Conservation (phyloP, 2,888 invertebrate genomes). For the Morpho achilles region DNA sequence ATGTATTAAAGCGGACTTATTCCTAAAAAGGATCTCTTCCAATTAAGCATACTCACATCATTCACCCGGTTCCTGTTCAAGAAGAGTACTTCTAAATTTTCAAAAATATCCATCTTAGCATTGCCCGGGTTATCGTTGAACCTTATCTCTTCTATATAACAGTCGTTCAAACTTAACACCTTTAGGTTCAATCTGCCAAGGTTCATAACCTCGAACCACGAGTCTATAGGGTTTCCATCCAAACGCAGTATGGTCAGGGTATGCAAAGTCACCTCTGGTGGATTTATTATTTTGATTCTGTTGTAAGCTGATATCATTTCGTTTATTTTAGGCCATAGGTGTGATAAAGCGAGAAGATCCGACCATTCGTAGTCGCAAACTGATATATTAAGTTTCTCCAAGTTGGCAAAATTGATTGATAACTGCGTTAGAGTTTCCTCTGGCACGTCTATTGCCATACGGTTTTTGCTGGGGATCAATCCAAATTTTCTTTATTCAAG, state of each 20-base stretch:
- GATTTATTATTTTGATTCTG: slow-evolving; percentile 79
- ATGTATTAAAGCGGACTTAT: no score
- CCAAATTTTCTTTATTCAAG: no score
- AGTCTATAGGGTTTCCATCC: slow-evolving; percentile 86
- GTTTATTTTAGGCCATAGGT: slow-evolving; percentile 85
- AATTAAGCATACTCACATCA: slow-evolving; percentile 72
- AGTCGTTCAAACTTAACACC: slow-evolving; percentile 81
- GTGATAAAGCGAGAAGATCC: slow-evolving; percentile 82
- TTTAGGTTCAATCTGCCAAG: slow-evolving; percentile 81
- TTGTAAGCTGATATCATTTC: slow-evolving; percentile 87
- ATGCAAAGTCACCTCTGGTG: slow-evolving; percentile 58
- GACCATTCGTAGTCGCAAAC: slow-evolving; percentile 87
- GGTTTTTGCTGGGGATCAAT: slow-evolving; percentile 84
- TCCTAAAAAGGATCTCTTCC: no score
- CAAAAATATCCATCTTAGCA: slow-evolving; percentile 81
- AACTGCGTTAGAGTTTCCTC: slow-evolving; percentile 58
- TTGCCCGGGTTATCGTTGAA: slow-evolving; percentile 73
- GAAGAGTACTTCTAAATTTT: slow-evolving; percentile 83
- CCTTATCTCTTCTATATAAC: slow-evolving; percentile 75
- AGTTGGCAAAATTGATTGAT: slow-evolving; percentile 75
- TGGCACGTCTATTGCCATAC: slow-evolving; percentile 81
- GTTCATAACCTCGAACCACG: slow-evolving; percentile 89
- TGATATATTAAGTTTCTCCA: slow-evolving; percentile 83
- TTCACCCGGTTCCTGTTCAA: slow-evolving; percentile 87
- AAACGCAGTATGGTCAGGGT: slow-evolving; percentile 74